These are phyloP conservation scores for Micromussa lordhowensis DNA, from an alignment of 92 coral and sea anemone genomes.

Conservation along the genomic window DNA sequence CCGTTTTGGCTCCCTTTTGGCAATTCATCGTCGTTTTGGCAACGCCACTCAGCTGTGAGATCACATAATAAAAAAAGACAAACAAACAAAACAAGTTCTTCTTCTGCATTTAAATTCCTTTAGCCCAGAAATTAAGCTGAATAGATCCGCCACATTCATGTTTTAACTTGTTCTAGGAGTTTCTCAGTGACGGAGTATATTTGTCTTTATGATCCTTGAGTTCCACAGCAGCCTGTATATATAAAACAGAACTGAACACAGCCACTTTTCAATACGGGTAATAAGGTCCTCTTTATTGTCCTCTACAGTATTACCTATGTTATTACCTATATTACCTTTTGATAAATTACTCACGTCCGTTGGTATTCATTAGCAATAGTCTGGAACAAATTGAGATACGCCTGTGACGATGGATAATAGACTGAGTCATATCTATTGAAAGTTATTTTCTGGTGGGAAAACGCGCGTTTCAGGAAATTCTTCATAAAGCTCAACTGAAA, in stretches of 20 bases:
- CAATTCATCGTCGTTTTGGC: no score
- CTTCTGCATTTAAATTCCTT: no score
- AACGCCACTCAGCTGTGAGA: no score
- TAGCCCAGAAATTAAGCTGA: no score
- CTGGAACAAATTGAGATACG: not conserved
- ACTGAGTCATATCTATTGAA: not conserved
- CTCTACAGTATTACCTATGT: not conserved
- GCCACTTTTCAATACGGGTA: not conserved
- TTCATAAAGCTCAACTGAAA: not conserved
- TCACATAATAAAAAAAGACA: no score
- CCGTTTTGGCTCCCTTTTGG: not conserved
- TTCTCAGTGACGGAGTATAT: no score
- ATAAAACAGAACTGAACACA: not conserved
- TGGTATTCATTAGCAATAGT: not conserved
- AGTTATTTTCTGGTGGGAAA: not conserved
- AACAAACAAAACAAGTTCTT: no score
- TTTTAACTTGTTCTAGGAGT: no score
- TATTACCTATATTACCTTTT: not conserved
- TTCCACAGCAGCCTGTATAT: no score
- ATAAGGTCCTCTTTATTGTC: not conserved
- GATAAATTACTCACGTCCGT: not conserved
- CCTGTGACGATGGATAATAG: not conserved
- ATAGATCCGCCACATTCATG: no score
- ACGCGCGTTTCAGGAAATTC: slow-evolving; percentile 11
- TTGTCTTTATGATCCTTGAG: not conserved